These are phyloP conservation scores for Ametastegia equiseti DNA, from an alignment of 2,888 invertebrate genomes.

Conservation along the genomic window DNA sequence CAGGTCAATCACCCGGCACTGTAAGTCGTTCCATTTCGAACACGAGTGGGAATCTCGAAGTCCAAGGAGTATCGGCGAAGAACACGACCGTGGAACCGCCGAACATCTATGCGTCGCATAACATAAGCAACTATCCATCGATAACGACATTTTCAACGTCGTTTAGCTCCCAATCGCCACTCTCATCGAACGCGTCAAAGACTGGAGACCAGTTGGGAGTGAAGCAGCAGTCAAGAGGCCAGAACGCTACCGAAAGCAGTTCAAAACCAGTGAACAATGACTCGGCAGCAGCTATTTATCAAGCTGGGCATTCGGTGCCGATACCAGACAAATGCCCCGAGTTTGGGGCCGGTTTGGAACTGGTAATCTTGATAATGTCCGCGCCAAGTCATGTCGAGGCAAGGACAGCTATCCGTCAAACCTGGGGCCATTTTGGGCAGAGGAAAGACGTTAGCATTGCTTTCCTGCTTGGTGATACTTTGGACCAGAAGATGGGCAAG, in stretches of 20 bases:
- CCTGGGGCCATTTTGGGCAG: slow-evolving; percentile 88
- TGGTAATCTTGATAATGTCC: slow-evolving; percentile 82
- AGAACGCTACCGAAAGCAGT: slow-evolving; percentile 30
- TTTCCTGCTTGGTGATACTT: slow-evolving; percentile 83
- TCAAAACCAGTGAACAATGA: slow-evolving; percentile 74
- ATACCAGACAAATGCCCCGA: slow-evolving; percentile 69
- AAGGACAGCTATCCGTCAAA: slow-evolving; percentile 83
- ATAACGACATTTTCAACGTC: slow-evolving; percentile 57
- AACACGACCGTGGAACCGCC: slow-evolving; percentile 58
- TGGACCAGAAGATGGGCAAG: slow-evolving; percentile 70
- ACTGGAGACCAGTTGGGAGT: slow-evolving; percentile 27
- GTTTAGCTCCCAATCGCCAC: slow-evolving; percentile 54
- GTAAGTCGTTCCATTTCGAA: slow-evolving; percentile 55
- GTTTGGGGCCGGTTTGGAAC: slow-evolving; percentile 70
- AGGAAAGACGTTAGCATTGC: slow-evolving; percentile 79
- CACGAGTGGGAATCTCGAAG: slow-evolving; percentile 54
- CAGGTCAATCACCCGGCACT: slow-evolving; percentile 57
- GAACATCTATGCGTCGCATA: slow-evolving; percentile 50
- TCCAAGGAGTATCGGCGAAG: slow-evolving; percentile 50
- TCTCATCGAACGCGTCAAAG: slow-evolving; percentile 55
- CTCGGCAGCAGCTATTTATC: slow-evolving; percentile 69
- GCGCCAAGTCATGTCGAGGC: slow-evolving; percentile 83
- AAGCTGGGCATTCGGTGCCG: slow-evolving; percentile 66
- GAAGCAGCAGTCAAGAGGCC: neutral
- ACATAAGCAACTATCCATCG: slow-evolving; percentile 50